phyloP scores from a whole-genome alignment of 2,797 vertebrate species.

The Carcharodon carcharias region DNA sequence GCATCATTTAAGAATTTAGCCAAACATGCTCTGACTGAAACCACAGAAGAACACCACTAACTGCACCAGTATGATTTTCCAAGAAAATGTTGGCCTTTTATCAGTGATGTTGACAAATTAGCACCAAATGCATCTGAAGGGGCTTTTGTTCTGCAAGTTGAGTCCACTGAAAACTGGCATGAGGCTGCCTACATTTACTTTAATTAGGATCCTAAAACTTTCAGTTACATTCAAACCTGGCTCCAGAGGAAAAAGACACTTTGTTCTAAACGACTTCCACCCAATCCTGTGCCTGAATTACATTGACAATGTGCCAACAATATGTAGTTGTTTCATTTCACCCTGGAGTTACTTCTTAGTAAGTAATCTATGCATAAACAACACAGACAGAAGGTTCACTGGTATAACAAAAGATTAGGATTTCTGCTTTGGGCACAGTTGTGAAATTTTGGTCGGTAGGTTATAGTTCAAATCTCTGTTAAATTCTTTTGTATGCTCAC shows the following conservation, averaged over 20 bases:
- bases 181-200: background rate
- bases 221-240: background rate
- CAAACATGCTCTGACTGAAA: background rate
- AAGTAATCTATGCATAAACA: background rate
- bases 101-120: constrained; percentile 22
- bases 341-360: background rate
- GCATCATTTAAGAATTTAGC: background rate
- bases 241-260: constrained; percentile 16
- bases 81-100: background rate
- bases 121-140: constrained; percentile 1
- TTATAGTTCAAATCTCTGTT: background rate
- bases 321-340: background rate
- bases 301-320: background rate
- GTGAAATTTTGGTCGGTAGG: background rate
- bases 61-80: background rate
- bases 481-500: background rate
- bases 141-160: background rate
- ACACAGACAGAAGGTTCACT: background rate
- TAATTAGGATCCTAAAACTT: background rate
- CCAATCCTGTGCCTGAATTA: background rate
- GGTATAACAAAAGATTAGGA: background rate
- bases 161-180: background rate
- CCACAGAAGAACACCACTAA: background rate
- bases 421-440: background rate
- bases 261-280: constrained; percentile 5